phyloP scores from a whole-genome alignment of 1,140 invertebrate genomes.

The Bombus consobrinus region DNA sequence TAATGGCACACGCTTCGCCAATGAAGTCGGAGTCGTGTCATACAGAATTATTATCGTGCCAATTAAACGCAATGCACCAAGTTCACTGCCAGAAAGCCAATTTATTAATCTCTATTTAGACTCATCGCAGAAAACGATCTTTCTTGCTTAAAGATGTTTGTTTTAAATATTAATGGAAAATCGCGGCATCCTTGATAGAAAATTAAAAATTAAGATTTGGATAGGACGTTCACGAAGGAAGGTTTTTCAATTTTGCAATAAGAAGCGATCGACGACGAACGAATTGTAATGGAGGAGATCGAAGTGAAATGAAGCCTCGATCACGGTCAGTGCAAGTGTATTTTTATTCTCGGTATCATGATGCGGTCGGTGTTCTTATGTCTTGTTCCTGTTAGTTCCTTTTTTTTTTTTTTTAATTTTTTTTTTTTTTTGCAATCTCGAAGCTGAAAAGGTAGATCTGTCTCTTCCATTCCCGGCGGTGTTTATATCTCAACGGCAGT shows the following conservation, averaged over 20 bases:
- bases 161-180: not conserved
- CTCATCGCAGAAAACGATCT: not conserved
- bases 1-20: constrained; percentile 8
- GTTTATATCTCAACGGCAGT: constrained; percentile 65
- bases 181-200: too few relatives aligned
- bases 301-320: not conserved
- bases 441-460: constrained; percentile 52
- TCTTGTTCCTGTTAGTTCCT: not conserved
- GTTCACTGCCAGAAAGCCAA: constrained; percentile 3
- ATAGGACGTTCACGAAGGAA: not conserved
- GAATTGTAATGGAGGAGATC: not conserved
- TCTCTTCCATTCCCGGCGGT: constrained; percentile 57
- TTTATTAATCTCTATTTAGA: not conserved
- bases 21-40: not conserved
- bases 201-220: too few relatives aligned
- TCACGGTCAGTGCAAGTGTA: constrained; percentile 21
- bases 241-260: not conserved
- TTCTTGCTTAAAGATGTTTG: not conserved
- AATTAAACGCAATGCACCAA: constrained; percentile 19
- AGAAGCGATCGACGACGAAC: not conserved
- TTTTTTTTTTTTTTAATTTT: constrained; percentile 8
- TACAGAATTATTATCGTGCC: not conserved
- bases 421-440: constrained; percentile 41
- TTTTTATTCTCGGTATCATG: constrained; percentile 29
- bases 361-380: constrained; percentile 11